phyloP scores from a whole-genome alignment of 2,888 invertebrate genomes.

The Melieria crassipennis region DNA sequence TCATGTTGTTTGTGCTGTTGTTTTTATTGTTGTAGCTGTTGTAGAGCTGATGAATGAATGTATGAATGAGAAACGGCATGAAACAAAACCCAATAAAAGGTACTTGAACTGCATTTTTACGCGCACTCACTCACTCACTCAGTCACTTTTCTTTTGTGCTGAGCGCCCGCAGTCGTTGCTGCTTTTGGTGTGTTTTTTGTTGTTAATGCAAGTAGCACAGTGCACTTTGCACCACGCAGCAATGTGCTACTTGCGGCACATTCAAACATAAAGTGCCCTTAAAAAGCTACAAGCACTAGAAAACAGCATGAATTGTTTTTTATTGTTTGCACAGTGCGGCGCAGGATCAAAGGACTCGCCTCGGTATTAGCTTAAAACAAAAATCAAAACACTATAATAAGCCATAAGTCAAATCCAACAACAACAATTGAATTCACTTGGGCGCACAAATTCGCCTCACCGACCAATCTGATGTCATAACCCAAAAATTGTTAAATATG shows the following conservation, averaged over 20 bases:
- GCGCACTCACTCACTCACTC: not conserved
- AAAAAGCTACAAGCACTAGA: too few relatives aligned
- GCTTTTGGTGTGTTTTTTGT: not conserved
- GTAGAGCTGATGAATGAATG: conserved; percentile 9
- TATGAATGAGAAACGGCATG: not conserved
- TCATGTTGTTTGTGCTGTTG: conserved; percentile 1
- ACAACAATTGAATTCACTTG: too few relatives aligned
- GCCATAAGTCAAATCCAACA: too few relatives aligned
- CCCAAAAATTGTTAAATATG: too few relatives aligned
- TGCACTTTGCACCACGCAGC: conserved; percentile 18
- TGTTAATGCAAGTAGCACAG: conserved; percentile 14
- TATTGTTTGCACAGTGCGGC: too few relatives aligned
- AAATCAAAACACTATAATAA: too few relatives aligned
- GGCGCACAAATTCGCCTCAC: too few relatives aligned
- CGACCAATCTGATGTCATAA: too few relatives aligned
- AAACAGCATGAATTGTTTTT: too few relatives aligned
- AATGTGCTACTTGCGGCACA: not conserved
- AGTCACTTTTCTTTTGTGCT: not conserved
- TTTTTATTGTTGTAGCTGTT: conserved; percentile 20
- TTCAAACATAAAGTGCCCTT: too few relatives aligned
- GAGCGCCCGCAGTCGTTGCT: not conserved
- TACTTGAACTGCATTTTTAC: conserved; percentile 38
- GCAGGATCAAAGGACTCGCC: too few relatives aligned
- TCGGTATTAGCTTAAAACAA: too few relatives aligned
- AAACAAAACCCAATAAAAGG: conserved; percentile 34